Evolutionary conservation across 2,888 invertebrate species (phyloP).

Genomic region (Lepidochrysops patricia): DNA sequence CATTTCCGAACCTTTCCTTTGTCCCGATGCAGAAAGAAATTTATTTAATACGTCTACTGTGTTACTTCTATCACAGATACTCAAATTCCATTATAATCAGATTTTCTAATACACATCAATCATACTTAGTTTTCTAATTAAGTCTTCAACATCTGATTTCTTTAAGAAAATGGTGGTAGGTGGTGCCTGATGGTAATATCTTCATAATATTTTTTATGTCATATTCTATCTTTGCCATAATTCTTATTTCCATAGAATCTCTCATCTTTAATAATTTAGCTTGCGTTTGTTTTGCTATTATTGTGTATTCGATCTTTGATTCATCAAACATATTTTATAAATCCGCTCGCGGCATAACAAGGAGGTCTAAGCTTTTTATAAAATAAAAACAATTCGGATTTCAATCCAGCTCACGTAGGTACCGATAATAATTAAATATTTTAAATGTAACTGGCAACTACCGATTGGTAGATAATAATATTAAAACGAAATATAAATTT

Average conservation of each 20-base stretch:
- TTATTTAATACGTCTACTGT: constrained; percentile 36
- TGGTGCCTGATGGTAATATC: not conserved
- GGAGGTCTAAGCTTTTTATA: not conserved
- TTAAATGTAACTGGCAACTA: constrained; percentile 22
- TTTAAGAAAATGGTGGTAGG: too few relatives aligned
- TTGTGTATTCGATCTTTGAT: not conserved
- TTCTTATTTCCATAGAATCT: not conserved
- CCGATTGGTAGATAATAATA: constrained; percentile 41
- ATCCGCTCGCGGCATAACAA: not conserved
- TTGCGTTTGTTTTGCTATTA: not conserved
- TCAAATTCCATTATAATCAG: constrained; percentile 15
- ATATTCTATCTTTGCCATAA: not conserved
- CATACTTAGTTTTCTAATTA: not conserved
- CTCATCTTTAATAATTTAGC: not conserved
- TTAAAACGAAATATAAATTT: constrained; percentile 52
- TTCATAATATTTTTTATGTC: not conserved
- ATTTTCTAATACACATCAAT: not conserved
- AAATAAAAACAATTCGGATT: constrained; percentile 10
- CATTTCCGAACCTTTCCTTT: constrained; percentile 65
- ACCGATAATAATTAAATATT: constrained; percentile 17
- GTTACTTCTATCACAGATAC: constrained; percentile 21
- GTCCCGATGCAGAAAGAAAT: constrained; percentile 47
- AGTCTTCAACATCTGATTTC: too few relatives aligned
- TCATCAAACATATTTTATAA: constrained; percentile 1
- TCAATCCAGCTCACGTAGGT: not conserved